Percentiles rank a stretch among this genome's conserved stretches.
phyloP scores from a whole-genome alignment of 2,797 vertebrate species.

The Psittacula echo region DNA sequence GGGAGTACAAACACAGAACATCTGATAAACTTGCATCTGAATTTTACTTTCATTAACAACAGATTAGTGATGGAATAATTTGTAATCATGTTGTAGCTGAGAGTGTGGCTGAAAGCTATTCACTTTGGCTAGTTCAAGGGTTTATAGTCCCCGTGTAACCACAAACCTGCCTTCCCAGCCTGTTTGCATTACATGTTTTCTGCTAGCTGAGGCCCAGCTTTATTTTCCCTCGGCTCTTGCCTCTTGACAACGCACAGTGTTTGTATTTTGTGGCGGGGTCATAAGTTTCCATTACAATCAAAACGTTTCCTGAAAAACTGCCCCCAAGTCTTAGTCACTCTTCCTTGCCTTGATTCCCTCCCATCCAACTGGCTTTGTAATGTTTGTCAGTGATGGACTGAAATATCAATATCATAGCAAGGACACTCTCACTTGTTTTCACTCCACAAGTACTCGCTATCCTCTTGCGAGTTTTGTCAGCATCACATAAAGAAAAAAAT shows the following conservation, averaged over 20 bases:
- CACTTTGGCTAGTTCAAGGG: not conserved
- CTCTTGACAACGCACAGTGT: not conserved
- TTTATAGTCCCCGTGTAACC: not conserved
- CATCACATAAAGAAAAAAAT: not conserved
- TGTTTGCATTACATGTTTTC: not conserved
- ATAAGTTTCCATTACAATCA: not conserved
- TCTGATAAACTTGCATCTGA: not conserved
- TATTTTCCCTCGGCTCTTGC: slow-evolving; percentile 2
- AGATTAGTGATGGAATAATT: not conserved
- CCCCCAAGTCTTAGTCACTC: not conserved
- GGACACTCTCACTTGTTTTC: not conserved
- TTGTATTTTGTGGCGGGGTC: not conserved
- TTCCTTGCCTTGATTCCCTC: not conserved
- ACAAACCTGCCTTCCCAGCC: slow-evolving; percentile 14
- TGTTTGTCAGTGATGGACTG: not conserved
- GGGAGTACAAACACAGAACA: not conserved
- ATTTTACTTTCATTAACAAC: not conserved
- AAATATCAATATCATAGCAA: not conserved
- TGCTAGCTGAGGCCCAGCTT: slow-evolving; percentile 8
- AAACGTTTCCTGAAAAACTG: not conserved
- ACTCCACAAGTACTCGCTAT: not conserved
- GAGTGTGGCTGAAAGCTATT: not conserved
- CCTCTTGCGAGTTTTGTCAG: not conserved
- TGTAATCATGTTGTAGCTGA: not conserved
- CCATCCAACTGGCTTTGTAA: not conserved